A percentile compares a stretch with the other conserved stretches of the same genome.
phyloP scores from a whole-genome alignment of 2,113 vertebrate species.

The Antechinus flavipes region DNA sequence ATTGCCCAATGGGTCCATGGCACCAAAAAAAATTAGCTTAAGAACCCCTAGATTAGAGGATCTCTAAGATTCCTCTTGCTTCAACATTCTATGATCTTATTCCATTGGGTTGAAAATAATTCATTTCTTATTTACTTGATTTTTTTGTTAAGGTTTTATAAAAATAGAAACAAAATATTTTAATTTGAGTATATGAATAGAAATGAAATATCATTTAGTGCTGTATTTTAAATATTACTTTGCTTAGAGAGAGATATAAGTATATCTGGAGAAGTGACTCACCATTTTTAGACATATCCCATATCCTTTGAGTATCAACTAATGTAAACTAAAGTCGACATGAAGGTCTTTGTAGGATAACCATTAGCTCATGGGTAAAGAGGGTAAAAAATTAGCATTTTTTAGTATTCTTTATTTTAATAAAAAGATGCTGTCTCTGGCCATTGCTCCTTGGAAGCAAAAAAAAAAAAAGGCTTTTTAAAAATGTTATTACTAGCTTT shows the following conservation, averaged over 20 bases:
- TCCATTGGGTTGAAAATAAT: background rate
- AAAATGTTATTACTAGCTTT: constrained; percentile 81
- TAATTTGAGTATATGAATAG: background rate
- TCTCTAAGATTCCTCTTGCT: background rate
- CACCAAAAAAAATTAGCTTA: background rate
- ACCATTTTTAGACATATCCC: background rate
- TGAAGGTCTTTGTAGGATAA: background rate
- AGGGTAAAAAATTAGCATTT: constrained; percentile 60
- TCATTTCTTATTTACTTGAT: background rate
- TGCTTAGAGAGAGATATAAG: background rate
- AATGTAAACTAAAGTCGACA: background rate
- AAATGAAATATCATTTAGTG: background rate
- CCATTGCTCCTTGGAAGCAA: background rate
- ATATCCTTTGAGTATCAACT: background rate
- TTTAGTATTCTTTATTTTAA: constrained; percentile 71
- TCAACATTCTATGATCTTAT: background rate
- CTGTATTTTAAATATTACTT: background rate
- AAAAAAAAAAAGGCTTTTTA: constrained; percentile 62
- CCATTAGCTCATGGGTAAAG: background rate
- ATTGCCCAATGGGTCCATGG: background rate
- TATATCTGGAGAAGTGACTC: accelerated
- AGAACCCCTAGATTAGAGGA: background rate
- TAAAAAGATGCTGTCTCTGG: constrained; percentile 59
- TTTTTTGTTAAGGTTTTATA: background rate
- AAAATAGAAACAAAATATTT: background rate